phyloP scores from a whole-genome alignment of 2,797 vertebrate genomes.

The Todus mexicanus region DNA sequence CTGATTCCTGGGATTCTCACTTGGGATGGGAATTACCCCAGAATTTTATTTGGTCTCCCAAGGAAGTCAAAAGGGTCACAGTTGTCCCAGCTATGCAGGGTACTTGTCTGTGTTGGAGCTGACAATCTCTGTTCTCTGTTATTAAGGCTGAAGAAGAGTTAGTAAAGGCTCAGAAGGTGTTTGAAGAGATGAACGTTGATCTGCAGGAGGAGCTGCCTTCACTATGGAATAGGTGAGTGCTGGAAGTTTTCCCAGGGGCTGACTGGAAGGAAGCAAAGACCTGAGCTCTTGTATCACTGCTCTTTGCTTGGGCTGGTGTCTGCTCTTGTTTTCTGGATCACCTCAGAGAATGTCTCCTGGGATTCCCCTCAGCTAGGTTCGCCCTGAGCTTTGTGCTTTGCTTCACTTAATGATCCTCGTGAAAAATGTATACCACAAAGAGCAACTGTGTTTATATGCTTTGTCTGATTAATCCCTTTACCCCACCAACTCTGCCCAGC shows the following conservation, averaged over 20 bases:
- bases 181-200: slow-evolving; percentile 97
- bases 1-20: not conserved
- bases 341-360: not conserved
- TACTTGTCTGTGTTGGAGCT: not conserved
- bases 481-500: not conserved
- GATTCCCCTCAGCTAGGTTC: not conserved
- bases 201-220: slow-evolving; percentile 97
- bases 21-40: not conserved
- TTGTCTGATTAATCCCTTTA: not conserved
- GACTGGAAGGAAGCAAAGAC: not conserved
- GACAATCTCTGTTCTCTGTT: slow-evolving; percentile 31
- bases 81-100: not conserved
- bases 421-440: not conserved
- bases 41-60: not conserved
- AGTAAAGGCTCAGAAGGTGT: slow-evolving; percentile 96
- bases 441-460: not conserved
- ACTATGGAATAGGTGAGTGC: slow-evolving; percentile 92
- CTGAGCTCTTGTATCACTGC: not conserved
- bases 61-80: not conserved
- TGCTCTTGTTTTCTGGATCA: not conserved
- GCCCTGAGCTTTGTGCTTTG: not conserved
- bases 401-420: not conserved
- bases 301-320: not conserved
- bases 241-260: not conserved
- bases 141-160: slow-evolving; percentile 94